Evolutionary conservation across 2,797 vertebrate species (phyloP).

Genomic region (Vireo griseus): DNA sequence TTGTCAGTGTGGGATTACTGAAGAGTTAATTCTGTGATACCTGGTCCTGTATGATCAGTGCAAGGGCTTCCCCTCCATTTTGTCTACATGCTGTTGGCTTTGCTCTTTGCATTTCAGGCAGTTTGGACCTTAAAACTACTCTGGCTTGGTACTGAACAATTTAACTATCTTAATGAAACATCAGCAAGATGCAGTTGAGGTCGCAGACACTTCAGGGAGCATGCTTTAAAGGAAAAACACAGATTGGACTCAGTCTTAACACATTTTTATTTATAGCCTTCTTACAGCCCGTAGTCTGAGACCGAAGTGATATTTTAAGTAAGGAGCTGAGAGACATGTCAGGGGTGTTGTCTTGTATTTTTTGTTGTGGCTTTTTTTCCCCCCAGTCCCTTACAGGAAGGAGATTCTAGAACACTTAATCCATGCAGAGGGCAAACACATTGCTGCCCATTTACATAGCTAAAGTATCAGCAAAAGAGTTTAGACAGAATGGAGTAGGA

Average conservation of each 20-base stretch:
- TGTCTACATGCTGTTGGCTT: not conserved
- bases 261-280: not conserved
- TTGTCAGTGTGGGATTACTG: not conserved
- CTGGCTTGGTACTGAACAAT: not conserved
- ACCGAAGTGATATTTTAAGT: not conserved
- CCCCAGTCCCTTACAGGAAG: not conserved
- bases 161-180: not conserved
- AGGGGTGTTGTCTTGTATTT: not conserved
- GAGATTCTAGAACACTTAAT: not conserved
- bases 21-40: not conserved
- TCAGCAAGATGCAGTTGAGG: not conserved
- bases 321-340: not conserved
- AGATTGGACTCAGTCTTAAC: not conserved
- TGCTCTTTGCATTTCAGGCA: slow-evolving; percentile 32
- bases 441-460: not conserved
- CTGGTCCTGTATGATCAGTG: not conserved
- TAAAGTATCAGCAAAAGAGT: not conserved
- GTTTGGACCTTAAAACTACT: not conserved
- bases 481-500: not conserved
- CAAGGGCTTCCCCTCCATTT: not conserved
- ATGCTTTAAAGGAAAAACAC: not conserved
- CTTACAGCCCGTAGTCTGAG: not conserved
- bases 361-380: not conserved
- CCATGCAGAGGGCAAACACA: not conserved
- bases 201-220: not conserved